Evolutionary conservation across 2,113 vertebrate genomes (phyloP).

Genomic region (Sprattus sprattus): DNA sequence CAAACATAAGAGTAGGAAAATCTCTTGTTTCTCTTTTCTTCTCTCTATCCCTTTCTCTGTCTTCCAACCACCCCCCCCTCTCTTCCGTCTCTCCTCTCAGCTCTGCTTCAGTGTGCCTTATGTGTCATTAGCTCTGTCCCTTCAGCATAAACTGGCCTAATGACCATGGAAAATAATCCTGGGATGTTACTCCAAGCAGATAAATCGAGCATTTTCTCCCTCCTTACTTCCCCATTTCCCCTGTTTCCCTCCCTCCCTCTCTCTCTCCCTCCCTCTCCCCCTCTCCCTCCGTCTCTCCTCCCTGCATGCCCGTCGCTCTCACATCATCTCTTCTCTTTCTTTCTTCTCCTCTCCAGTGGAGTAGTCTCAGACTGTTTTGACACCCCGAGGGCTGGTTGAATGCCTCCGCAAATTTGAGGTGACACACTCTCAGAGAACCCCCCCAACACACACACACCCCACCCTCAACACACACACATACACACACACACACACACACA

Average conservation of each 20-base stretch:
- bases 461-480: no score
- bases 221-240: not conserved
- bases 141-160: conserved; percentile 19
- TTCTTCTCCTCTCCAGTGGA: conserved; percentile 13
- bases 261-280: not conserved
- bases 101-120: not conserved
- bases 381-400: conserved; percentile 10
- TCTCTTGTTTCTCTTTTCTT: conserved; percentile 13
- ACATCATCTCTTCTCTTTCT: not conserved
- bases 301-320: not conserved
- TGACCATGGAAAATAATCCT: conserved; percentile 24
- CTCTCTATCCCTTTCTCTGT: not conserved
- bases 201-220: not conserved
- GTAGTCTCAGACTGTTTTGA: not conserved
- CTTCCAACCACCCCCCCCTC: not conserved
- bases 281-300: not conserved
- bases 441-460: not conserved
- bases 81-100: not conserved
- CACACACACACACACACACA: not conserved
- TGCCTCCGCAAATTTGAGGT: conserved; percentile 9
- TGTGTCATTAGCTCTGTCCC: conserved; percentile 14
- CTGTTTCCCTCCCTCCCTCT: not conserved
- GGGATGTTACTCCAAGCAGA: conserved; percentile 19
- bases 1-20: not conserved
- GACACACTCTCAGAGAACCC: not conserved